Base-by-base conservation (phyloP, 2,888 invertebrate species). In the Dromius quadrimaculatus region DNA sequence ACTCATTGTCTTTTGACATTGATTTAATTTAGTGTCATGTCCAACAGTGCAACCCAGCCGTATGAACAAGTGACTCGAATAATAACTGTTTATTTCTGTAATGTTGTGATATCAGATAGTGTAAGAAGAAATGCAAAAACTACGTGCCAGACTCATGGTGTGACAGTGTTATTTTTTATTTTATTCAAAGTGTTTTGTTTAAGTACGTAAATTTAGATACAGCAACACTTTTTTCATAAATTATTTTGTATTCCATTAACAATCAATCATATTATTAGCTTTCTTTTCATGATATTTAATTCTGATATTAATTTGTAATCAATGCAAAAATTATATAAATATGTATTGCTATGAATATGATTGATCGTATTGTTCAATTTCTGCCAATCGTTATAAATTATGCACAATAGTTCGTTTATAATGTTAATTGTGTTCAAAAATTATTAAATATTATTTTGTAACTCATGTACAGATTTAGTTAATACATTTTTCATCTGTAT, bases 71-170 rank as follows among this genome's bases (percentile, higher is more conserved):
- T 54, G 66, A 66, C 66, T 66, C 54, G 66, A 66, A 68, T 68
- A 45, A 32, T 59, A 68, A 68, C 59, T 59, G 73, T 75, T 78
- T 78, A 78, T 79, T 80, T 80, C 80, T 80, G 80, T 80, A 81
- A 82, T 82, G 82, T 83, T 83, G 83, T 83, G 83, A 83, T 83
- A 82, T 81, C 79, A 76, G 77, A 77, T 77, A 81, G 81, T 82
- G 82, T 82, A 70, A 61, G 50, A 70, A 70, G 20, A 75, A 73
- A 77, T 76, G 76, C 76, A 78, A 81, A 82, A 81, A 81, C 81
- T 80, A 80, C 80, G 81, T 82, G 81, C 82, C 80, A 81, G 82
- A 81, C 79, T 79, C 73, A 75, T 77, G 78, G 79, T 79, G 80
- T 79, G 78, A 70, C 70, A 61, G 61, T 61, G 61, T 62, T 66